Conservation (phyloP, 2,888 invertebrate species). For the Drosophila nigricruria region DNA sequence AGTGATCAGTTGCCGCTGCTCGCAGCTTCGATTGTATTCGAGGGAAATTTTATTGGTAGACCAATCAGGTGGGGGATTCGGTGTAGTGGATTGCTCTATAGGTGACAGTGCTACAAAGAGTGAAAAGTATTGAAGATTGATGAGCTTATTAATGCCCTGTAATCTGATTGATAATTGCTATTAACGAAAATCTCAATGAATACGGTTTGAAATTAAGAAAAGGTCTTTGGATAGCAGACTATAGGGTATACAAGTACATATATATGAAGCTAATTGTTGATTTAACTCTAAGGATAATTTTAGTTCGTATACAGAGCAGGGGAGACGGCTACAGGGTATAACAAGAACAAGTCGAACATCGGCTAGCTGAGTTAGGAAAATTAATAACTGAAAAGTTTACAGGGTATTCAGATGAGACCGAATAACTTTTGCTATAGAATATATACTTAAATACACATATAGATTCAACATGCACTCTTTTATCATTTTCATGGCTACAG, state of each 20-base stretch:
- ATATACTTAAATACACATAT: neutral
- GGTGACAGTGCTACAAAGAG: slow-evolving; percentile 20
- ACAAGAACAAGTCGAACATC: neutral
- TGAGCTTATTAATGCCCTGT: neutral
- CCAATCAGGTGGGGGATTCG: neutral
- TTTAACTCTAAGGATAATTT: neutral
- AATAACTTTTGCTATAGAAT: neutral
- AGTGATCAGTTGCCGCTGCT: slow-evolving; percentile 19
- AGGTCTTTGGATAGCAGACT: too few species aligned
- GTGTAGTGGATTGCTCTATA: neutral
- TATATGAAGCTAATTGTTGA: neutral
- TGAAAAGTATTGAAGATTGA: neutral
- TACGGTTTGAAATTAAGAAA: too few species aligned
- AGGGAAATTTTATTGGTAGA: slow-evolving; percentile 18
- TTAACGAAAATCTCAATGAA: too few species aligned
- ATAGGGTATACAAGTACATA: neutral
- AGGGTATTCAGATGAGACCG: neutral
- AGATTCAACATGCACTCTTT: neutral
- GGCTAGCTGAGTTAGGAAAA: neutral
- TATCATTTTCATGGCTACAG: slow-evolving; percentile 3
- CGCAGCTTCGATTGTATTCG: slow-evolving; percentile 11
- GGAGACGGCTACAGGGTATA: neutral
- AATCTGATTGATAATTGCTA: neutral
- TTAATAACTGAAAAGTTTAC: neutral
- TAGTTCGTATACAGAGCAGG: neutral